Evolutionary conservation across 2,113 vertebrate genomes (phyloP), one percentile per base, ranked within the genome.

Genomic region (Pedetes capensis): DNA sequence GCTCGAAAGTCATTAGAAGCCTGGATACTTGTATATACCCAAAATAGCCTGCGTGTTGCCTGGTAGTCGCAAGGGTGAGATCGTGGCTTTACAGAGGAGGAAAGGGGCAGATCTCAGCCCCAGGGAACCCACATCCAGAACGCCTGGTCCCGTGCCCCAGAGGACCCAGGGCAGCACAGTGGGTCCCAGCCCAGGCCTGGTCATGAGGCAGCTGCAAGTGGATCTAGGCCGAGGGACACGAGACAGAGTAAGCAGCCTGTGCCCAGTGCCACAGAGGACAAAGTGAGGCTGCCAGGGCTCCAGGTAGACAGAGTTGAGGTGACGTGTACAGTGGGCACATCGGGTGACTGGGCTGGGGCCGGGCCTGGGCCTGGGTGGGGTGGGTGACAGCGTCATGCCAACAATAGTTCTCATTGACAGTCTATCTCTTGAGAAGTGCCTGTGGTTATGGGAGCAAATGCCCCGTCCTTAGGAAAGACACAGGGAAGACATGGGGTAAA

Each of bases 271-370:
- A 17, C 20, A 23, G 9, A 61, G 71, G 69, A 66, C 49, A 57
- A 29, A 14, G 53, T 14, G 18, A 53, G 80, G n/a, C 27, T 29
- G 37, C 18, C 8, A n/a, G 37, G 82, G 27, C 76, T 5, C n/a
- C 42, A 3, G 6, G 14, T 0, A 4, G 78, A 72, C 27, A 49
- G 4, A 10, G 39, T n/a, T 0, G 10, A 22, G 64, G 49, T 0
- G 0, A 16, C 0, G 0, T 9, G 25, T 18, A 8, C 34, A 49
- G 25, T 1, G 2, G 5, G 3, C n/a, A 5, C 42, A 42, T 3
- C 0, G 1, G 0, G 14, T 3, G 74, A 27, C 59, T n/a, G 4
- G 79, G 18, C 44, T 3, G 5, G 57, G 57, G 51, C 42, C 2
- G 1, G 42, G 11, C 72, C 68, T 37, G 12, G 23, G 9, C 34